These are phyloP conservation scores for Scaptomyza flava DNA, from an alignment of 2,888 invertebrate species.

Conservation along the genomic window DNA sequence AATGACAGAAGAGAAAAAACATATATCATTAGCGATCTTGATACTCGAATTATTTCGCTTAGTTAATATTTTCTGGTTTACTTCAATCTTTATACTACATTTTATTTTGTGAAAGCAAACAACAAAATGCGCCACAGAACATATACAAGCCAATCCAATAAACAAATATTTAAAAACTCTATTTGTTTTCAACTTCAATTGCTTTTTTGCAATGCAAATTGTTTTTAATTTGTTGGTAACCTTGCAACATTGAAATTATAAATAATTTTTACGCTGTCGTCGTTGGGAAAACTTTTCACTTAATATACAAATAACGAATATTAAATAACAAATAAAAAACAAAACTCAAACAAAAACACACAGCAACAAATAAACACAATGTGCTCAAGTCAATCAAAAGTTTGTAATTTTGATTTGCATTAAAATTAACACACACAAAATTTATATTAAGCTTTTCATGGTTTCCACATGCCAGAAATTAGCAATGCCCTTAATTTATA, in stretches of 20 bases:
- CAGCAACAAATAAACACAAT: conserved; percentile 7
- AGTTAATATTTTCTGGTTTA: too few species aligned
- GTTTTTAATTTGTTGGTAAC: neutral
- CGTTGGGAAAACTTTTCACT: conserved; percentile 30
- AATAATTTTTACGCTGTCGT: conserved; percentile 3
- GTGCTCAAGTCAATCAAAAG: conserved; percentile 55
- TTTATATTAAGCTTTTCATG: conserved; percentile 30
- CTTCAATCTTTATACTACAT: too few species aligned
- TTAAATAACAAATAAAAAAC: neutral
- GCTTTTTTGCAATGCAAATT: neutral
- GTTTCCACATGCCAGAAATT: conserved; percentile 11
- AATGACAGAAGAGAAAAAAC: too few species aligned
- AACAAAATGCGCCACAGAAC: too few species aligned
- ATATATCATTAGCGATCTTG: too few species aligned
- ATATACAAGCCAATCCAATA: too few species aligned
- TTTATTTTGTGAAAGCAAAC: too few species aligned
- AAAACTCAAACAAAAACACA: neutral
- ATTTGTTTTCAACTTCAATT: neutral
- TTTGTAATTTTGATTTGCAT: conserved; percentile 70
- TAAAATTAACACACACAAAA: conserved; percentile 48
- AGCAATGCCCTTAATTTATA: conserved; percentile 29
- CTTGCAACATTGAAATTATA: conserved; percentile 5
- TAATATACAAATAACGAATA: conserved; percentile 11
- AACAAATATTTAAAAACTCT: neutral
- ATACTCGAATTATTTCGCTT: too few species aligned